A percentile compares a stretch with the other conserved stretches of the same genome.
Evolutionary conservation across 2,888 invertebrate species (phyloP).

Genomic region (Clanis bilineata): DNA sequence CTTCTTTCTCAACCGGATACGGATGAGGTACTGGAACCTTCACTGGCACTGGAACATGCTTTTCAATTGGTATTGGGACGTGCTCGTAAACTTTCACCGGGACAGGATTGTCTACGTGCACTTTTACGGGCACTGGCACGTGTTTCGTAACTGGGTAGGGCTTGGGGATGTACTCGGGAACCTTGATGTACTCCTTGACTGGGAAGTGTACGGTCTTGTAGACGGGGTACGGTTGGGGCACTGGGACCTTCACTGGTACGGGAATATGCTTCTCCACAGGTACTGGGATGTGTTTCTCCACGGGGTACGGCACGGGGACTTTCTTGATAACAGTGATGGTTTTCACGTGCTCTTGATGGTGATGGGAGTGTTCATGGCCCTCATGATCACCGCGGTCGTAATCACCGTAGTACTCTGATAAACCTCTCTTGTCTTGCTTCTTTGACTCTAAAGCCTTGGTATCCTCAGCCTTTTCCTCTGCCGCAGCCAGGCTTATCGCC

Average conservation of each 20-base stretch:
- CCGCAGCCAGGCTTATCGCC: constrained; percentile 79
- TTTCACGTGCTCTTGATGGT: constrained; percentile 81
- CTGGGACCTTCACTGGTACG: constrained; percentile 86
- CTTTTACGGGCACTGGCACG: constrained; percentile 85
- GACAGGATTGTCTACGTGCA: constrained; percentile 85
- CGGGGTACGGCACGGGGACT: constrained; percentile 87
- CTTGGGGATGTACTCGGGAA: constrained; percentile 85
- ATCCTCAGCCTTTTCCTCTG: constrained; percentile 78
- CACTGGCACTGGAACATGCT: constrained; percentile 85
- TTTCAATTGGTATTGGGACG: constrained; percentile 88
- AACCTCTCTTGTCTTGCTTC: constrained; percentile 82
- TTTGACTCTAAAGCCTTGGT: constrained; percentile 74
- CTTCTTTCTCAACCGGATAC: constrained; percentile 87
- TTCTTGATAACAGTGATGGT: constrained; percentile 87
- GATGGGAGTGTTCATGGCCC: constrained; percentile 17
- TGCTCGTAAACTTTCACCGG: constrained; percentile 83
- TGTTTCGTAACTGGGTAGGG: constrained; percentile 87
- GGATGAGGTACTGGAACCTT: constrained; percentile 88
- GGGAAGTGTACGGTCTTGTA: constrained; percentile 86
- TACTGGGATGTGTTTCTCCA: constrained; percentile 85
- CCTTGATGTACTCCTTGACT: constrained; percentile 85
- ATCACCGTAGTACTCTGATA: constrained; percentile 75
- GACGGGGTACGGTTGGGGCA: constrained; percentile 87
- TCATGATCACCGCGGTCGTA: constrained; percentile 43
- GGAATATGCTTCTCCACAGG: constrained; percentile 87